phyloP scores from a whole-genome alignment of 2,888 invertebrate species.

The Cheilosia variabilis region DNA sequence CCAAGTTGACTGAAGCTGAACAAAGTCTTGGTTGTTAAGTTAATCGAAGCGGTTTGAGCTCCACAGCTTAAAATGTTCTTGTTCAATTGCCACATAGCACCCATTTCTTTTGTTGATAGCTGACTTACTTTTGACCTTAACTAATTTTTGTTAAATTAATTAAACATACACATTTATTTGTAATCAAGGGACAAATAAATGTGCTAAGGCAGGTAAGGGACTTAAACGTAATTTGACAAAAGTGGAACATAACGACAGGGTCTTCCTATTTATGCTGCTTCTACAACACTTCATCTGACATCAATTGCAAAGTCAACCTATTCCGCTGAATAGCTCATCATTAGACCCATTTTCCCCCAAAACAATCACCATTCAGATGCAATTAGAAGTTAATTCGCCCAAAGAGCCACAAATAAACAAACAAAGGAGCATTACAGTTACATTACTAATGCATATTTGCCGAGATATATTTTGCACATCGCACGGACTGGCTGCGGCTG shows the following conservation, averaged over 20 bases:
- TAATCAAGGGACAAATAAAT: too few species aligned
- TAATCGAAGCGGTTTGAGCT: too few species aligned
- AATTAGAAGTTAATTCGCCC: slow-evolving; percentile 33
- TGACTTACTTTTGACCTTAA: too few species aligned
- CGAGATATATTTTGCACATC: slow-evolving; percentile 38
- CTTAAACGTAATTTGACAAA: background rate
- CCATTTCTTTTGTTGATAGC: too few species aligned
- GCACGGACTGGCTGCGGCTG: background rate
- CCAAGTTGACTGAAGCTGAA: too few species aligned
- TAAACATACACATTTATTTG: too few species aligned
- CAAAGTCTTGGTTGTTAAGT: too few species aligned
- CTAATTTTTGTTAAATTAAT: too few species aligned
- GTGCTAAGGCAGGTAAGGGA: too few species aligned
- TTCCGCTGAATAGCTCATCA: background rate
- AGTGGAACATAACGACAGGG: background rate
- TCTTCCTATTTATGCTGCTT: background rate
- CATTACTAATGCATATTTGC: slow-evolving; percentile 23
- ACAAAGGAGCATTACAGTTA: slow-evolving; percentile 26
- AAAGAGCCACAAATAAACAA: slow-evolving; percentile 22
- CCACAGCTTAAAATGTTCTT: too few species aligned
- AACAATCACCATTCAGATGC: slow-evolving; percentile 10
- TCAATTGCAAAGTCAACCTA: background rate
- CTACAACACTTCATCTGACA: background rate
- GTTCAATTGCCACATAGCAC: too few species aligned
- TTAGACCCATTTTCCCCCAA: background rate